Percentiles rank a stretch among this genome's conserved stretches.
phyloP scores from a whole-genome alignment of 1,140 invertebrate species.

The Cyclargus thomasi region DNA sequence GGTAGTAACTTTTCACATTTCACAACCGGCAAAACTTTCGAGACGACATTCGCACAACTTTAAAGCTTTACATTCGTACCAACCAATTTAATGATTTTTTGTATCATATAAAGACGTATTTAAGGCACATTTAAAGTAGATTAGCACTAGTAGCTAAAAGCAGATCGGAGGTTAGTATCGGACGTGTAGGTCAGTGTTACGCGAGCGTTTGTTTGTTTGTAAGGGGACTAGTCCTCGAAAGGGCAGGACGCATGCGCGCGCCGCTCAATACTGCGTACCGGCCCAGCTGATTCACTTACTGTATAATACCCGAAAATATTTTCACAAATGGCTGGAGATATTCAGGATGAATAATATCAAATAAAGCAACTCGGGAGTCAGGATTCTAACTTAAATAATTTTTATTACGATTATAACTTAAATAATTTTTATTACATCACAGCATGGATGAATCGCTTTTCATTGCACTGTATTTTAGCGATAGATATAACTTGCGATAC shows the following conservation, averaged over 20 bases:
- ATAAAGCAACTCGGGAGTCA: background rate
- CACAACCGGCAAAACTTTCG: conserved; percentile 4
- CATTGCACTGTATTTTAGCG: too few species aligned
- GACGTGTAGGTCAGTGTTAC: conserved; percentile 53
- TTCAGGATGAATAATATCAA: background rate
- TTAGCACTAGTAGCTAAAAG: background rate
- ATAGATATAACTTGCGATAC: too few species aligned
- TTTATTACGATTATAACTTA: too few species aligned
- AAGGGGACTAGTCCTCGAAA: conserved; percentile 34
- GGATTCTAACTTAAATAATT: too few species aligned
- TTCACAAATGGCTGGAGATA: background rate
- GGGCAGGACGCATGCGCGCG: conserved; percentile 52
- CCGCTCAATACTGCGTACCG: conserved; percentile 58
- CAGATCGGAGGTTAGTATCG: conserved; percentile 25
- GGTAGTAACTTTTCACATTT: background rate
- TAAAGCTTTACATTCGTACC: background rate
- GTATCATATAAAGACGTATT: too few species aligned
- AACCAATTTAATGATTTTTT: background rate
- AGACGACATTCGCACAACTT: background rate
- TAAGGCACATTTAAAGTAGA: background rate
- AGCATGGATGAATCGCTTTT: too few species aligned
- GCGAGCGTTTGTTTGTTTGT: conserved; percentile 59
- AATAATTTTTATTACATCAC: too few species aligned
- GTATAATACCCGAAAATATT: background rate
- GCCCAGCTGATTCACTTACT: conserved; percentile 50